phyloP scores from a whole-genome alignment of 2,797 vertebrate genomes.

The Dendrocincla tyrannina region DNA sequence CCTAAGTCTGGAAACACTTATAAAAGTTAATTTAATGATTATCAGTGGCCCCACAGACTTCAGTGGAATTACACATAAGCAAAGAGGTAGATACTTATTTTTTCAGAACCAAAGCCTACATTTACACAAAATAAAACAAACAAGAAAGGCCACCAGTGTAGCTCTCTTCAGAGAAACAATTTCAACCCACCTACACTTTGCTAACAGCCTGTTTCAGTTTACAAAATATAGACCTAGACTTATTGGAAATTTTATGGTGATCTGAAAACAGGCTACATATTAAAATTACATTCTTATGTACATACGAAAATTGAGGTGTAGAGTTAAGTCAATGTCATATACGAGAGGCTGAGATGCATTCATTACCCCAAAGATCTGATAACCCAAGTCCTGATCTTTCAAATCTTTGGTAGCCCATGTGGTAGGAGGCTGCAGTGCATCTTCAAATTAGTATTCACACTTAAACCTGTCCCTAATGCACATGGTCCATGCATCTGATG shows the following conservation, averaged over 20 bases:
- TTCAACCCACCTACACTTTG: background rate
- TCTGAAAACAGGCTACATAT: background rate
- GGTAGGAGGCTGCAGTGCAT: background rate
- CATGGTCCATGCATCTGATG: background rate
- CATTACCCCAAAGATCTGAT: background rate
- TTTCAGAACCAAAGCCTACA: background rate
- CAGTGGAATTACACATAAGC: fast-evolving
- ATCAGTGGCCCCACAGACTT: background rate
- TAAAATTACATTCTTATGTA: background rate
- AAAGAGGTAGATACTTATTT: background rate
- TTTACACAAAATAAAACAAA: slow-evolving; percentile 14
- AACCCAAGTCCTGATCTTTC: background rate
- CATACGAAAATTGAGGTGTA: background rate
- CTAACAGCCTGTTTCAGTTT: background rate
- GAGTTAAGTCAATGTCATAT: background rate
- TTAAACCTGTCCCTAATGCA: background rate
- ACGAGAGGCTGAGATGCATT: background rate
- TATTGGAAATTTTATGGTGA: background rate
- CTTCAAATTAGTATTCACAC: background rate
- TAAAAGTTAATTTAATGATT: slow-evolving; percentile 11
- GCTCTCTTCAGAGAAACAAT: background rate
- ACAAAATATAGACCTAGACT: background rate
- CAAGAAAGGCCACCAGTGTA: background rate
- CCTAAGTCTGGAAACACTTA: slow-evolving; percentile 29
- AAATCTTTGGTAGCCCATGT: background rate